Base-by-base conservation (phyloP, 2,113 vertebrate species). In the Phalacrocorax pelagicus region DNA sequence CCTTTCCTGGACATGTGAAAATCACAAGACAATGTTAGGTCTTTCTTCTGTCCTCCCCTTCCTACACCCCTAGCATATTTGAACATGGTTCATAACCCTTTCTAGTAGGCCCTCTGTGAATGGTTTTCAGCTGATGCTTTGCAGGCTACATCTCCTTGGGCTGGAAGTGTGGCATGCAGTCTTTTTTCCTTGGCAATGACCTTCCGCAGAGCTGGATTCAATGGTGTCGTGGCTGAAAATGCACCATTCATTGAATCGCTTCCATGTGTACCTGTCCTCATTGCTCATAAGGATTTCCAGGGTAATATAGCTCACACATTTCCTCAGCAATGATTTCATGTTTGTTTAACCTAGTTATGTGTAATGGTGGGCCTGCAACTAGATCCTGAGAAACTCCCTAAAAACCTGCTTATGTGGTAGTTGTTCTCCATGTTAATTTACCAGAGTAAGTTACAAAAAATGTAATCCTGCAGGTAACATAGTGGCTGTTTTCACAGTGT, bases 171-270 rank as follows among this genome's bases (percentile, higher is more conserved):
- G 54, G 40, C 58, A 10, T 18, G 30, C 11, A 38, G 27, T 27
- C 30, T 54, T 80, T 77, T 22, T 62, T 81, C 58, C 23, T 65
- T 5, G 6, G 1, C 23, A 21, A 1, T 44, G 5, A 18, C 46
- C 62, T 82, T 90, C 54, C 61, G 42, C 26, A 65, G 80, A 72
- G 26, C 30, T 83, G 67, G 20, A 26, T 47, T 59, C 40, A 23
- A 0, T 18, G 49, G 47, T 62, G 3, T 18, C 5, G 0, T 57
- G 63, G 49, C 59, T 94, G 72, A 73, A 88, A 92, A 47, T 12
- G 9, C 19, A 77, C 7, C 15, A 20, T 32, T 55, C 19, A 18
- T 63, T 2, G 1, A 44, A 47, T 44, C 0, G 0, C 18, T 92
- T 81, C 47, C 29, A 5, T 46, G 27, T 58, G 15, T 58, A 30